phyloP scores from a whole-genome alignment of 2,113 vertebrate genomes.

The Myrmecobius fasciatus region DNA sequence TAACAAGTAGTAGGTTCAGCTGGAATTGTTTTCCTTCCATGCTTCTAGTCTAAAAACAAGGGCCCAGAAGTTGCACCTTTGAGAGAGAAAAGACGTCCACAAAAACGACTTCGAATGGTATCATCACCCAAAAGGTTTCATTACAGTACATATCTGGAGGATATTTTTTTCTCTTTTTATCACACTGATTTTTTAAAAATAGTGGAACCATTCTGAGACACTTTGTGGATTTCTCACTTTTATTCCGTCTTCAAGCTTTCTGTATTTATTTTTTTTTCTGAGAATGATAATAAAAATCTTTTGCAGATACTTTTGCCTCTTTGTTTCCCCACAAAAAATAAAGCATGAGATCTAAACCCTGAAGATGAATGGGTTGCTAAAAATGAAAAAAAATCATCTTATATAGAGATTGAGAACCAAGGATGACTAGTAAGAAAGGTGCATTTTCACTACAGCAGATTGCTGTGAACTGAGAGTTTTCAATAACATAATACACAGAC shows the following conservation, averaged over 20 bases:
- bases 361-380: slow-evolving; percentile 10
- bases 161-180: slow-evolving; percentile 8
- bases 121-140: slow-evolving; percentile 54
- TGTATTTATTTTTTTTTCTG: slow-evolving; percentile 75
- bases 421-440: not conserved
- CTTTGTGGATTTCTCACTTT: slow-evolving; percentile 64
- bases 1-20: not conserved
- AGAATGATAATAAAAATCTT: slow-evolving; percentile 82
- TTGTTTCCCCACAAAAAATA: slow-evolving; percentile 62
- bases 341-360: slow-evolving; percentile 27
- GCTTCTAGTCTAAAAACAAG: slow-evolving; percentile 55
- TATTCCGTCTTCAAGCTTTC: slow-evolving; percentile 51
- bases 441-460: not conserved
- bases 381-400: slow-evolving; percentile 4
- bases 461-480: not conserved
- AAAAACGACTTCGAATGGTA: slow-evolving; percentile 49
- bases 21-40: not conserved
- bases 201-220: slow-evolving; percentile 52
- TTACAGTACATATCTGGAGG: not conserved
- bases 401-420: not conserved
- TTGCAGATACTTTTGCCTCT: slow-evolving; percentile 73
- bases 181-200: not conserved
- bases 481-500: not conserved
- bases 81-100: slow-evolving; percentile 62
- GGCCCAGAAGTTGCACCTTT: slow-evolving; percentile 50